Conservation (phyloP, 2,888 invertebrate genomes). For the Graphium colonna region DNA sequence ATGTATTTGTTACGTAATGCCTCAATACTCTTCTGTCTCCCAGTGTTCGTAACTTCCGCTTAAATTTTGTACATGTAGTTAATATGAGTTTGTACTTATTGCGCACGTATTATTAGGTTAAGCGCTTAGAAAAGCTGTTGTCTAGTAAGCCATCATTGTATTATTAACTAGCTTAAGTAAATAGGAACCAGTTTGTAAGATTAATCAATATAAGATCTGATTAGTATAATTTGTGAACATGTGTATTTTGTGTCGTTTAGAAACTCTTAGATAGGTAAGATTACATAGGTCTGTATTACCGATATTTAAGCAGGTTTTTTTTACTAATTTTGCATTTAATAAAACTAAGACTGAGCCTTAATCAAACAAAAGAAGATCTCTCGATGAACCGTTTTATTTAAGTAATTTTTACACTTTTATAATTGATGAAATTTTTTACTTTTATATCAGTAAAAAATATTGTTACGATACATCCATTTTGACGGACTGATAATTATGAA, state of each 20-base stretch:
- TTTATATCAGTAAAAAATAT: background rate
- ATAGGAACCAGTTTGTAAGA: slow-evolving; percentile 11
- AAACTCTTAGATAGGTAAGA: background rate
- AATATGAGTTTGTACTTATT: slow-evolving; percentile 26
- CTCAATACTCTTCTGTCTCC: slow-evolving; percentile 1
- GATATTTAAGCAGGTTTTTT: slow-evolving; percentile 12
- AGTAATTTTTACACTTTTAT: background rate
- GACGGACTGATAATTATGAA: slow-evolving; percentile 8
- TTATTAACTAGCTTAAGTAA: slow-evolving; percentile 5
- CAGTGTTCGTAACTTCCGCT: slow-evolving; percentile 20
- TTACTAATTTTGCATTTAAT: slow-evolving; percentile 13
- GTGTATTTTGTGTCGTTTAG: slow-evolving; percentile 10
- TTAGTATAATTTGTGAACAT: slow-evolving; percentile 5
- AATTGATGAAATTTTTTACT: background rate
- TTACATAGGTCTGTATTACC: slow-evolving; percentile 6
- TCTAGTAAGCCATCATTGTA: slow-evolving; percentile 16
- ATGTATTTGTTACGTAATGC: slow-evolving; percentile 8
- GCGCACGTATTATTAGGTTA: slow-evolving; percentile 24
- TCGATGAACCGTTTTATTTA: slow-evolving; percentile 1
- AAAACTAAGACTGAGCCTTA: slow-evolving; percentile 10
- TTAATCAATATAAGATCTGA: slow-evolving; percentile 15
- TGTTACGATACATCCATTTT: background rate
- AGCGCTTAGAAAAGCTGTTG: slow-evolving; percentile 18
- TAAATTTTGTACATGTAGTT: slow-evolving; percentile 23
- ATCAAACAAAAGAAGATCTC: slow-evolving; percentile 10